Evolutionary conservation across 2,888 invertebrate genomes (phyloP).

Genomic region (Melipona beecheii): DNA sequence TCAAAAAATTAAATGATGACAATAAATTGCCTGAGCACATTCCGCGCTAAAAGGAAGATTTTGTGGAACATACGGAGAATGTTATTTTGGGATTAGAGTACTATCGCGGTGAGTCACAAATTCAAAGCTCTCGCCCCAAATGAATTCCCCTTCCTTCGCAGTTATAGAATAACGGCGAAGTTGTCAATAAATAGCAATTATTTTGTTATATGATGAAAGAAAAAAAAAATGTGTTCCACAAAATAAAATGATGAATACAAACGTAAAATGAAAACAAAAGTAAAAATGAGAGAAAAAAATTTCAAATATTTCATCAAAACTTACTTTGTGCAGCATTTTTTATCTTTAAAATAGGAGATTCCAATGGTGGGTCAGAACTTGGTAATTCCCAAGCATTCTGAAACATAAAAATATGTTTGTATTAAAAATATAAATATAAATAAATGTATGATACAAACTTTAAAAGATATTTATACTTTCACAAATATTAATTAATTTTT

Average conservation of each 20-base stretch:
- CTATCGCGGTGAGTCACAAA: conserved; percentile 59
- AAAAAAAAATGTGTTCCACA: neutral
- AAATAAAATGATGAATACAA: neutral
- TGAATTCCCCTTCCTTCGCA: conserved; percentile 30
- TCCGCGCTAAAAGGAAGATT: conserved; percentile 53
- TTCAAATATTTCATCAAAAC: conserved; percentile 31
- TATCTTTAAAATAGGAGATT: conserved; percentile 77
- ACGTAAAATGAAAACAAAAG: neutral
- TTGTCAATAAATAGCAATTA: conserved; percentile 24
- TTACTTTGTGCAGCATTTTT: conserved; percentile 71
- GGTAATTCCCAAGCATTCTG: conserved; percentile 88
- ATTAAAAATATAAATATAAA: neutral
- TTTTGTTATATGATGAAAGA: neutral
- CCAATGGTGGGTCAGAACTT: conserved; percentile 78
- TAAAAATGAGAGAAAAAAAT: neutral
- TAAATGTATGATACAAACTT: neutral
- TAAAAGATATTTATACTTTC: neutral
- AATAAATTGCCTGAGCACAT: conserved; percentile 42
- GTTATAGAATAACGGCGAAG: conserved; percentile 25
- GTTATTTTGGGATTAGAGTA: conserved; percentile 62
- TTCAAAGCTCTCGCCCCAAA: conserved; percentile 36
- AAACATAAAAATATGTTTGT: conserved; percentile 6
- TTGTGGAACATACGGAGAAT: conserved; percentile 57
- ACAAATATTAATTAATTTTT: neutral
- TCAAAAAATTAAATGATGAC: conserved; percentile 25